Evolutionary conservation across 2,797 vertebrate species (phyloP).

Genomic region (Schizopygopsis pylzovi): DNA sequence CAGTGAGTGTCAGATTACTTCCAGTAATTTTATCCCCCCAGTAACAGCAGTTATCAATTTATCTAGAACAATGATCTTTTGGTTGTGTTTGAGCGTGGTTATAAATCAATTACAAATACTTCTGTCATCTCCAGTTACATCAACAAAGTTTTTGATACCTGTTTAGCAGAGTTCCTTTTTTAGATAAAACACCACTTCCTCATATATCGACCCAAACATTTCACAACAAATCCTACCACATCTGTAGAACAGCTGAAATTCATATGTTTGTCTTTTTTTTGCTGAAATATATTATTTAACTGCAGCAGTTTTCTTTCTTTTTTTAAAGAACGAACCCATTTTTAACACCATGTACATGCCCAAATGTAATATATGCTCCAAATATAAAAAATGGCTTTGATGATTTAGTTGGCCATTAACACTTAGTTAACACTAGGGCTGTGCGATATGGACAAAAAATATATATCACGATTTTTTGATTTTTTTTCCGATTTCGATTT

Average conservation of each 20-base stretch:
- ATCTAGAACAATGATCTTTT: neutral
- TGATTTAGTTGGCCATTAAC: neutral
- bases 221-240: neutral
- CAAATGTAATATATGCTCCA: neutral
- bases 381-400: neutral
- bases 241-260: slow-evolving; percentile 10
- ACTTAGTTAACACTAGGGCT: neutral
- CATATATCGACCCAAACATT: neutral
- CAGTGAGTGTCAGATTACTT: slow-evolving; percentile 4
- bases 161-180: slow-evolving; percentile 14
- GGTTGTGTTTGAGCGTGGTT: neutral
- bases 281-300: neutral
- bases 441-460: too few species aligned
- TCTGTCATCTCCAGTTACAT: slow-evolving; percentile 44
- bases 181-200: slow-evolving; percentile 22
- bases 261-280: neutral
- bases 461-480: too few species aligned
- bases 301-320: slow-evolving; percentile 4
- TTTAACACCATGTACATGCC: neutral
- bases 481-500: too few species aligned
- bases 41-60: slow-evolving; percentile 18
- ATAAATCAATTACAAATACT: slow-evolving; percentile 11
- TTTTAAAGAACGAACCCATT: neutral
- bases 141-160: slow-evolving; percentile 44
- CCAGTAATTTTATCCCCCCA: neutral